Base-by-base conservation (phyloP, 1,140 invertebrate species). In the Drosophila lacertosa region DNA sequence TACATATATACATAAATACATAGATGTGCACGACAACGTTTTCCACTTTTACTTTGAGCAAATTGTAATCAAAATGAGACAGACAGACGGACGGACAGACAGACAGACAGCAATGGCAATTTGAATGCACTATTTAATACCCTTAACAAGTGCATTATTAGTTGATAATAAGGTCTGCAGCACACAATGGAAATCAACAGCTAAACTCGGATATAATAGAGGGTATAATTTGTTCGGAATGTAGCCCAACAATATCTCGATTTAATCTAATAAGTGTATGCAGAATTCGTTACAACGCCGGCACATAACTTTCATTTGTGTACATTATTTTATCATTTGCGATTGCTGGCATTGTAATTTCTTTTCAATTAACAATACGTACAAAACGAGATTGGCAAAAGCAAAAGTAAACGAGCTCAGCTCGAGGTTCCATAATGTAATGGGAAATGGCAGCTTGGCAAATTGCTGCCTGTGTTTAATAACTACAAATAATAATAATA, bases 361-460 rank as follows among this genome's bases (percentile, higher is more conserved):
- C 77, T 77, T 84, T 84, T 86, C 80, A 84, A 86, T 84, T 86
- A 84, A 81, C 81, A 84, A 84, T 80, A 68, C 71, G 65, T 55
- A 37, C 11, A 13, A 22, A 77, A 58, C 40, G 62, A 75, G 73
- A 86, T 86, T 80, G 81, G 81, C 69, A 84, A 84, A 80, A 86
- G 80, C 81, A 86, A 74, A 59, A 86, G 80, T 80, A 76, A 58
- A 32, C 7, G 0, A 32, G 40, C 48, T 39, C 44, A 44, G 33
- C 63, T 16, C 15, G 13, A 53, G 4, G 5, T 32, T 24, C 32
- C 44, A 65, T 69, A 69, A 54, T 54, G 48, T 48, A n/a, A n/a
- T 47, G 53, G 16, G 20, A 54, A 62, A 42, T 53, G 18, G 24
- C 16, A 69, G 66, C 66, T 44, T 69, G 48, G 50, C 66, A 82